These are phyloP conservation scores for Poeciliopsis occidentalis DNA, from an alignment of 2,113 vertebrate genomes.

Conservation along the genomic window DNA sequence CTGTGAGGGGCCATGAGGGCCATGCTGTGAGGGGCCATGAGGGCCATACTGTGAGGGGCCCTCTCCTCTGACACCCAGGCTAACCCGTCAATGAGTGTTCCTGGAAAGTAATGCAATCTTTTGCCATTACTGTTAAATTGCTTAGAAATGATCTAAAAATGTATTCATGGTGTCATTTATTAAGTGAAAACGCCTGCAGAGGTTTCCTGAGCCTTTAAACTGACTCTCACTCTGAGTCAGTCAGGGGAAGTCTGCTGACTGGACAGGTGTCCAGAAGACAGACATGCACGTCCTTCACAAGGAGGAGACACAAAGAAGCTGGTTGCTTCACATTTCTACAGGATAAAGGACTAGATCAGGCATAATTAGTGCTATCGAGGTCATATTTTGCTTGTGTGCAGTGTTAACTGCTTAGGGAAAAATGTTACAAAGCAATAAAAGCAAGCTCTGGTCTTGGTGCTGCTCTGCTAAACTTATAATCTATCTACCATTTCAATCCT, in stretches of 20 bases:
- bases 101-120: slow-evolving; percentile 17
- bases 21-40: too few species aligned
- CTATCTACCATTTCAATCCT: neutral
- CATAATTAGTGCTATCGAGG: too few species aligned
- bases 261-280: too few species aligned
- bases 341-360: neutral
- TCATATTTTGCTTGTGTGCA: neutral
- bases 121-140: too few species aligned
- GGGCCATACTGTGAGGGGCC: neutral
- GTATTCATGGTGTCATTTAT: too few species aligned
- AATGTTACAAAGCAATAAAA: neutral
- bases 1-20: neutral
- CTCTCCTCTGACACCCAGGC: neutral
- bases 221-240: too few species aligned
- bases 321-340: neutral
- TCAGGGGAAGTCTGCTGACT: too few species aligned
- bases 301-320: too few species aligned
- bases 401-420: neutral
- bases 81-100: slow-evolving; percentile 15
- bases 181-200: too few species aligned
- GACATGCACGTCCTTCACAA: too few species aligned
- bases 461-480: neutral
- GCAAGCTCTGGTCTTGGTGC: neutral
- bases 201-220: too few species aligned
- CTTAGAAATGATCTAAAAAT: too few species aligned